A percentile compares a stretch with the other conserved stretches of the same genome.
phyloP scores from a whole-genome alignment of 2,888 invertebrate genomes.

The Stictocephala bisonia region DNA sequence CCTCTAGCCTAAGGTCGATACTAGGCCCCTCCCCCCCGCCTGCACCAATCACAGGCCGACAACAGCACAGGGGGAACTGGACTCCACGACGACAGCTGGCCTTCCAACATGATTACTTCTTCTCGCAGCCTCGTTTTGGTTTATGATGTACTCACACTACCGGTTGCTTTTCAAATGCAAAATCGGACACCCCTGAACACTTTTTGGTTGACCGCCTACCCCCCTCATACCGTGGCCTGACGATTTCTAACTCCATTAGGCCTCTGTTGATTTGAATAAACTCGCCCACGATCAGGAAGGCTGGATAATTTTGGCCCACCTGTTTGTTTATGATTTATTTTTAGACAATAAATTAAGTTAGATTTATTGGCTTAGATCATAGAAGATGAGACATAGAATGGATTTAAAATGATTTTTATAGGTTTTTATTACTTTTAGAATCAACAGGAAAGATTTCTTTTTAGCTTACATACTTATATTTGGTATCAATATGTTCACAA shows the following conservation, averaged over 20 bases:
- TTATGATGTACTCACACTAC: conserved; percentile 28
- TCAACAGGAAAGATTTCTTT: no score
- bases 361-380: no score
- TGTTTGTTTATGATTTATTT: no score
- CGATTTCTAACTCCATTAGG: conserved; percentile 27
- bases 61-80: conserved; percentile 24
- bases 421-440: no score
- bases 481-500: no score
- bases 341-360: no score
- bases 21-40: conserved; percentile 16
- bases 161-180: conserved; percentile 36
- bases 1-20: conserved; percentile 41
- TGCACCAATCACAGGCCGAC: conserved; percentile 15
- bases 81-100: conserved; percentile 23
- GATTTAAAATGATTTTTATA: no score
- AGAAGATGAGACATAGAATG: no score
- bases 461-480: no score
- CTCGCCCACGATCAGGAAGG: conserved; percentile 11
- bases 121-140: conserved; percentile 33
- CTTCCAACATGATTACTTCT: conserved; percentile 34
- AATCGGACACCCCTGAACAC: conserved; percentile 37
- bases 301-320: no score
- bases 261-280: conserved; percentile 33
- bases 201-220: conserved; percentile 35
- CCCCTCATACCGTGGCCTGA: no score